Evolutionary conservation across 2,113 vertebrate species (phyloP).

Genomic region (Lophochroa leadbeateri): DNA sequence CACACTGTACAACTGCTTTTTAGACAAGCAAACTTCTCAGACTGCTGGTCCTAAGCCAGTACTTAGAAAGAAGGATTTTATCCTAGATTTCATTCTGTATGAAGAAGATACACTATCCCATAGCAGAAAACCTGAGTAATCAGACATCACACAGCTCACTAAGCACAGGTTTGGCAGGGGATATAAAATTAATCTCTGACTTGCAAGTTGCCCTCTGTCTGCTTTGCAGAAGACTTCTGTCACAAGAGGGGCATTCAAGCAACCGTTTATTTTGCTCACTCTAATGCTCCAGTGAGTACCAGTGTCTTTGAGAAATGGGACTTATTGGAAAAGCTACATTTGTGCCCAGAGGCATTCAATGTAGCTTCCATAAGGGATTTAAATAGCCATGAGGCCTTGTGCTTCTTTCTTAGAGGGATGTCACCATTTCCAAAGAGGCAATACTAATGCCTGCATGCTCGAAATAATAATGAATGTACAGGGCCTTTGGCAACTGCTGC

Average conservation of each 20-base stretch:
- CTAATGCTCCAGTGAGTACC: background rate
- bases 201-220: background rate
- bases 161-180: background rate
- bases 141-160: background rate
- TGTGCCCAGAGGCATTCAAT: background rate
- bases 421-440: background rate
- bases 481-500: background rate
- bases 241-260: background rate
- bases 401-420: background rate
- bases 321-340: background rate
- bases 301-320: background rate
- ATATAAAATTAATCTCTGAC: background rate
- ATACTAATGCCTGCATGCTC: background rate
- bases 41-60: slow-evolving; percentile 20
- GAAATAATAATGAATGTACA: background rate
- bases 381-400: background rate
- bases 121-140: background rate
- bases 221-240: background rate
- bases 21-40: slow-evolving; percentile 19
- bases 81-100: slow-evolving; percentile 5
- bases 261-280: background rate
- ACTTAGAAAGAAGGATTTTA: slow-evolving; percentile 28
- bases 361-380: background rate
- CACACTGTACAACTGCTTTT: slow-evolving; percentile 22
- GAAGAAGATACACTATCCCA: background rate